Evolutionary conservation across 2,797 vertebrate species (phyloP), one percentile per base, ranked within the genome.

Genomic region (Characodon lateralis): DNA sequence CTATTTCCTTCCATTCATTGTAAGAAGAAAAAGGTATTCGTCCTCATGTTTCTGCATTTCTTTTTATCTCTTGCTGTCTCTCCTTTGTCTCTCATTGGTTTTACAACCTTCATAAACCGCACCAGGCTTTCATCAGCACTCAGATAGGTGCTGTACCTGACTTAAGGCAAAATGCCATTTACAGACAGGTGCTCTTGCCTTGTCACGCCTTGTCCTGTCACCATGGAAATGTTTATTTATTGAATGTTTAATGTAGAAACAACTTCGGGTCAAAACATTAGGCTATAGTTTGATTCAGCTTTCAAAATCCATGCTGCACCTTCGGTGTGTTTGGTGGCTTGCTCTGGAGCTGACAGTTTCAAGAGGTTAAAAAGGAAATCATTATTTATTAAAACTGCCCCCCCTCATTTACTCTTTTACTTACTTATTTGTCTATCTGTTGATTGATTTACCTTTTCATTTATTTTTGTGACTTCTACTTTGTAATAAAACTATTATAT

Each of bases 21-120:
- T 8, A 61, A 18, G 26, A 31, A 61, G 28, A 61, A 61, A 31
- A 61, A 61, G 26, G 13, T 18, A 31, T 61, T 26, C 26, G 2
- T 61, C 58, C 58, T 61, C 58, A 61, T 61, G 58, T 31, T 28
- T 61, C 14, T 31, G 59, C 59, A 31, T 61, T 61, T 61, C 59
- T 61, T 61, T 18, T 61, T 2, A 31, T 61, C 14, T 61, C 31
- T 61, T 28, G 18, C 28, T 61, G 59, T 61, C 14, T 35, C 35
- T 35, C 35, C 35, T 28, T 61, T 61, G 26, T 18, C 26, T 61
- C 7, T 61, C 6, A 18, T 61, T 31, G 31, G 31, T 28, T 31
- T 31, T 35, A 31, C 28, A 61, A 61, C 31, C 59, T 31, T 61
- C 16, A 61, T 18, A 31, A 12, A 31, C 14, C 2, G 59, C 26